Conservation (phyloP, 2,113 vertebrate species). For the Percina caprodes region DNA sequence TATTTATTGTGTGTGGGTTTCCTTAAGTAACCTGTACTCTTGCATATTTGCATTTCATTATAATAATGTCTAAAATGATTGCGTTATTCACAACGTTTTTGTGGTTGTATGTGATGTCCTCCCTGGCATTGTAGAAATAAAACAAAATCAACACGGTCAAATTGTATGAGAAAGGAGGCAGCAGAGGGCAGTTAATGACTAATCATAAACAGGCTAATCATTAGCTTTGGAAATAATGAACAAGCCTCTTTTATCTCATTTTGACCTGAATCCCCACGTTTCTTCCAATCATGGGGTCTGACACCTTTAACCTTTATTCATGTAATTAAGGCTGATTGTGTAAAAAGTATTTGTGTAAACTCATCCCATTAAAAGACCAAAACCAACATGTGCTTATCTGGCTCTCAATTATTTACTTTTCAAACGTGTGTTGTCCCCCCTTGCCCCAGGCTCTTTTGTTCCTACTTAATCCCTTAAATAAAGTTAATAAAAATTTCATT, state of each 20-base stretch:
- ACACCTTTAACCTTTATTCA: conserved; percentile 15
- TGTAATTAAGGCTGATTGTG: not conserved
- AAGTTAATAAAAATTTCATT: not conserved
- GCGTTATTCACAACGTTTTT: not conserved
- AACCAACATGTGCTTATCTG: not conserved
- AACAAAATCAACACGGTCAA: not conserved
- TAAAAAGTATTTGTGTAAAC: not conserved
- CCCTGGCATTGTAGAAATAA: not conserved
- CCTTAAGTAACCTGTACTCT: not conserved
- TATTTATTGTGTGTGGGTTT: not conserved
- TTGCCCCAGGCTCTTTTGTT: not conserved
- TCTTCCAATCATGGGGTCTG: not conserved
- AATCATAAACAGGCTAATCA: conserved; percentile 59
- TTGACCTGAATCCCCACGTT: conserved; percentile 16
- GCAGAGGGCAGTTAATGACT: conserved; percentile 8
- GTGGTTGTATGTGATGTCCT: not conserved
- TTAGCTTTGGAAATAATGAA: conserved; percentile 49
- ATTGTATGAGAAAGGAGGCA: not conserved
- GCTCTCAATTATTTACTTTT: not conserved
- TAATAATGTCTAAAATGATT: not conserved
- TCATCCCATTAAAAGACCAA: not conserved
- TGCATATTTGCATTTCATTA: not conserved
- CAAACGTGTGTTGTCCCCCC: too few species aligned
- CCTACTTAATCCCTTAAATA: not conserved
- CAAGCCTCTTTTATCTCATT: conserved; percentile 16